Conservation (phyloP, 2,888 invertebrate genomes). For the Ctenicera cuprea region DNA sequence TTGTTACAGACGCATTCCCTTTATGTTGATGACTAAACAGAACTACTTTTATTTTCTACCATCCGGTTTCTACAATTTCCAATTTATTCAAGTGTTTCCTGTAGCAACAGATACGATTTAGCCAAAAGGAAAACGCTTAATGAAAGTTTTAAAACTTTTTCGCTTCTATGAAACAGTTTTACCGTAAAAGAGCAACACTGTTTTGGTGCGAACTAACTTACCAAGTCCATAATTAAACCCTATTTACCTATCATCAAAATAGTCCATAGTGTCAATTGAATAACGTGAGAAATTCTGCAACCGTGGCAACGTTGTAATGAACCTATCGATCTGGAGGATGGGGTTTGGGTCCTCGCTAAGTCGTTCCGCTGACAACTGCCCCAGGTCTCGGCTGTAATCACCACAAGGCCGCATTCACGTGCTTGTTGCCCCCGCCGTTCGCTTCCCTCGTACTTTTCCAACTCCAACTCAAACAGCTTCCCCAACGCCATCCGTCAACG, state of each 20-base stretch:
- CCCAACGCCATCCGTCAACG: constrained; percentile 57
- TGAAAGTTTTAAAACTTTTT: no score
- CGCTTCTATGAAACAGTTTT: no score
- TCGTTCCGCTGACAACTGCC: constrained; percentile 47
- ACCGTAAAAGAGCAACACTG: no score
- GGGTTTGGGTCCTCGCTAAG: constrained; percentile 48
- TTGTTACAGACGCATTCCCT: no score
- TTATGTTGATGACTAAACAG: no score
- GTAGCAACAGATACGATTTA: no score
- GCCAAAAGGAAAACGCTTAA: no score
- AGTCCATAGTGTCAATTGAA: constrained; percentile 12
- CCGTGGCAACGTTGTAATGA: constrained; percentile 55
- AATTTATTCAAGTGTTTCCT: no score
- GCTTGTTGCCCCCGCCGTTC: constrained; percentile 41
- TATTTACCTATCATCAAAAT: constrained; percentile 3
- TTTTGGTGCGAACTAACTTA: no score
- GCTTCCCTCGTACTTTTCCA: constrained; percentile 47
- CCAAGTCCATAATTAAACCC: neutral
- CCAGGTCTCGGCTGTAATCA: constrained; percentile 48
- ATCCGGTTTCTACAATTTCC: no score
- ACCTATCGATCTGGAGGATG: constrained; percentile 54
- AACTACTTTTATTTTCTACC: no score
- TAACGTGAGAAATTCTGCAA: constrained; percentile 16
- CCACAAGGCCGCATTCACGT: constrained; percentile 49
- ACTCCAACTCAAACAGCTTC: constrained; percentile 44